phyloP scores from a whole-genome alignment of 2,797 vertebrate genomes.

The Acipenser transmontanus region DNA sequence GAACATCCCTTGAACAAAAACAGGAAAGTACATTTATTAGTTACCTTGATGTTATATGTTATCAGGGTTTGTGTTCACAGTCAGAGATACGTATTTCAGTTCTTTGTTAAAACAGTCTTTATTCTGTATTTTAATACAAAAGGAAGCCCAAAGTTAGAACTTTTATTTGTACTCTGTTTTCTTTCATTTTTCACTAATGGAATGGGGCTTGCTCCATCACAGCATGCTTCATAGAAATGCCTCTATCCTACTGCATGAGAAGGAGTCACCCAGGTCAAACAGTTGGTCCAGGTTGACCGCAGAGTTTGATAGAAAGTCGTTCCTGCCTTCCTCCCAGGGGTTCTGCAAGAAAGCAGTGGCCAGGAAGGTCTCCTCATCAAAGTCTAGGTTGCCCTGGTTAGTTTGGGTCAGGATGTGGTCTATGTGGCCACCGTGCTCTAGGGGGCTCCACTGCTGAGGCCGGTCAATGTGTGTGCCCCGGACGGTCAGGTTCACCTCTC shows the following conservation, averaged over 20 bases:
- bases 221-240: constrained; percentile 63
- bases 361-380: constrained; percentile 81
- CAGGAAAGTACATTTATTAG: too few species aligned
- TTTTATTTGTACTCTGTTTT: too few species aligned
- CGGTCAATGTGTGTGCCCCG: constrained; percentile 56
- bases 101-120: too few species aligned
- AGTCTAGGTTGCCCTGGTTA: constrained; percentile 59
- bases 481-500: constrained; percentile 61
- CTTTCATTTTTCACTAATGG: too few species aligned
- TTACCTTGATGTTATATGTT: too few species aligned
- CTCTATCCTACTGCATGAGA: constrained; percentile 61
- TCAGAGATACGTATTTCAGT: too few species aligned
- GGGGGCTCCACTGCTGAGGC: constrained; percentile 49
- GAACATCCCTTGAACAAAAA: too few species aligned
- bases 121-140: too few species aligned
- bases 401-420: constrained; percentile 48
- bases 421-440: constrained; percentile 16
- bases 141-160: too few species aligned
- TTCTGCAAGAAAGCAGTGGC: constrained; percentile 83
- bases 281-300: constrained; percentile 69
- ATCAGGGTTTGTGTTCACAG: too few species aligned
- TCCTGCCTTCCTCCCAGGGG: constrained; percentile 67
- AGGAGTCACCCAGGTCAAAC: constrained; percentile 66
- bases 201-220: too few species aligned
- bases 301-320: constrained; percentile 64